Evolutionary conservation across 2,113 vertebrate genomes (phyloP), one percentile per base, ranked within the genome.

Genomic region (Chamaetylas fuelleborni): DNA sequence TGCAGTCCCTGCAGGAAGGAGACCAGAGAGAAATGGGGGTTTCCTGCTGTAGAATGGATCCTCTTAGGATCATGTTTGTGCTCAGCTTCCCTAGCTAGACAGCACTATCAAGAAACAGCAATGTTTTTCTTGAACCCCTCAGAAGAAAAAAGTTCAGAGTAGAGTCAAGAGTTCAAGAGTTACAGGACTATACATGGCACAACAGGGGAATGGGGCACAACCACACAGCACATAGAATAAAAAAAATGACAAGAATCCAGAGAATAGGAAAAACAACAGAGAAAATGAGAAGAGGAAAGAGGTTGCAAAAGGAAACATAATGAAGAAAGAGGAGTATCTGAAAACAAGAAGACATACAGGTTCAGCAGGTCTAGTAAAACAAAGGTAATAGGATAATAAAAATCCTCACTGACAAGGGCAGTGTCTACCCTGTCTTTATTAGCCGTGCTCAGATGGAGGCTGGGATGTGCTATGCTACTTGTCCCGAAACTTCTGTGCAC

Each of bases 1-100:
- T 74, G 91, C 98, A 98, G 90, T 99, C 98, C 97, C 99, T 99
- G 84, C 70, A 91, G 74, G 40, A 19, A 47, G 11, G 26, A 94
- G 71, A 73, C 11, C 56, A 77, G 40, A 90, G 53, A 93, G 25
- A 94, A 71, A 81, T n/a, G 3, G 1, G 9, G 50, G 31, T 88
- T 91, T 61, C 38, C 69, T 3, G 4, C 57, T 72, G 64, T 50
- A 81, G 66, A 56, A 57, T 6, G 19, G 8, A 8, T 50, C 34
- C 58, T 25, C 12, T 36, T 38, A 40, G 14, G 23, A 36, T 78
- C 50, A 11, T 3, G 8, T 12, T 47, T 42, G 22, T 66, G 51
- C 38, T 50, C 53, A 51, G 42, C 19, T 83, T 88, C 42, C 70
- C 72, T 2, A 19, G 25, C 12, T 4, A 0, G n/a, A 74, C 61